These are phyloP conservation scores for Chitala chitala DNA, from an alignment of 2,113 vertebrate species.

Conservation along the genomic window DNA sequence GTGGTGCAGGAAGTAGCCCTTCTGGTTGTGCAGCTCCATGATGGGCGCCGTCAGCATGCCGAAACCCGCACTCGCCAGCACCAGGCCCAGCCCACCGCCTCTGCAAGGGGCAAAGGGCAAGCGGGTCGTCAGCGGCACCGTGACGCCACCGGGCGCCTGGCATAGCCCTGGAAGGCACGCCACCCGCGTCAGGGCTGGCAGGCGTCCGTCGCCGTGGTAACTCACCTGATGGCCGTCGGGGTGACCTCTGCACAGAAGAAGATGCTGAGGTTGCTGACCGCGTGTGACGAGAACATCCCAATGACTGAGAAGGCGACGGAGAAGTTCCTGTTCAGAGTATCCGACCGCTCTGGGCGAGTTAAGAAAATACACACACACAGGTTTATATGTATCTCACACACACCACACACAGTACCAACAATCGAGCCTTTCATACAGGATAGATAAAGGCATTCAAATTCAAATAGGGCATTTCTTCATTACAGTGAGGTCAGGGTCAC, in stretches of 20 bases:
- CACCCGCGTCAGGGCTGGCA: background rate
- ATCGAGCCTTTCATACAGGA: too few species aligned
- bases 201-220: background rate
- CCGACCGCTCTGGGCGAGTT: conserved; percentile 68
- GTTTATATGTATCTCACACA: too few species aligned
- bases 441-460: too few species aligned
- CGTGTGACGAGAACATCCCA: conserved; percentile 96
- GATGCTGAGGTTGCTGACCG: conserved; percentile 90
- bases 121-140: background rate
- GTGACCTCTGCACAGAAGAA: conserved; percentile 98
- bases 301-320: conserved; percentile 88
- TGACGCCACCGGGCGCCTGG: too few species aligned
- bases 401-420: too few species aligned
- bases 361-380: conserved; percentile 28
- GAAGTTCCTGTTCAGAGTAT: conserved; percentile 83
- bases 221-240: conserved; percentile 93
- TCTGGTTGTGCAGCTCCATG: conserved; percentile 98
- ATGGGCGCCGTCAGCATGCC: conserved; percentile 93
- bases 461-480: too few species aligned
- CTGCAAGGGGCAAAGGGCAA: conserved; percentile 49
- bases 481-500: too few species aligned
- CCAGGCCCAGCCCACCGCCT: conserved; percentile 87
- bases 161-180: background rate
- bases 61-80: conserved; percentile 88
- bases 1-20: conserved; percentile 98